Percentiles rank a stretch among this genome's conserved stretches.
Conservation (phyloP, 2,797 vertebrate genomes). For the Setipinna tenuifilis region DNA sequence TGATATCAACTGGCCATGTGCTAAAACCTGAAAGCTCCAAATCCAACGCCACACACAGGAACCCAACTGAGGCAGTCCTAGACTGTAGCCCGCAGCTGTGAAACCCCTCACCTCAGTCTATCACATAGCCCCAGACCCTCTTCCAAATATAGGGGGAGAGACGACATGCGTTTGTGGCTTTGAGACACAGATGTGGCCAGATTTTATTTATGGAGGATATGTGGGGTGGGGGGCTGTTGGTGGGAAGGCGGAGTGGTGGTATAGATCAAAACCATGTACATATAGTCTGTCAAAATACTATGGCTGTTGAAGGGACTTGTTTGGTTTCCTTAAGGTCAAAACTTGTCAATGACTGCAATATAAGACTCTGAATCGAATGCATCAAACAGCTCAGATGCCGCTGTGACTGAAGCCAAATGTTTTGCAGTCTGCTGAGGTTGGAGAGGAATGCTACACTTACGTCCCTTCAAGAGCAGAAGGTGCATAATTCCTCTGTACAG, state of each 20-base stretch:
- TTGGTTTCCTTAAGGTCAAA: conserved; percentile 10
- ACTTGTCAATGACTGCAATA: conserved; percentile 21
- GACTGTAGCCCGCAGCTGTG: background rate
- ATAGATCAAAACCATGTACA: conserved; percentile 1
- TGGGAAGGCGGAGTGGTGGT: background rate
- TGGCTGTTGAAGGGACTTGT: background rate
- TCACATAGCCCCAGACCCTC: background rate
- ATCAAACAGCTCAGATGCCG: conserved; percentile 1
- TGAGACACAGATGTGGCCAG: background rate
- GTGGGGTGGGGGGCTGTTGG: background rate
- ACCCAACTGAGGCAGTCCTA: background rate
- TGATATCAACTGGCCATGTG: background rate
- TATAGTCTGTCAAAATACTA: conserved; percentile 15
- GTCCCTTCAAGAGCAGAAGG: background rate
- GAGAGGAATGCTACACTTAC: background rate
- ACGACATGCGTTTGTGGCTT: background rate
- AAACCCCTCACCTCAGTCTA: background rate
- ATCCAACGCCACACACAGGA: background rate
- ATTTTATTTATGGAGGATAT: background rate
- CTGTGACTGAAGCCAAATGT: conserved; percentile 11
- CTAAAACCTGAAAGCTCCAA: background rate
- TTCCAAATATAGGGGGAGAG: background rate
- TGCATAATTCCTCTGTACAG: background rate
- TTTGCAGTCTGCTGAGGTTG: conserved; percentile 25
- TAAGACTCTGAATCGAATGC: conserved; percentile 28